phyloP scores from a whole-genome alignment of 2,797 vertebrate genomes.

The Leuciscus waleckii region DNA sequence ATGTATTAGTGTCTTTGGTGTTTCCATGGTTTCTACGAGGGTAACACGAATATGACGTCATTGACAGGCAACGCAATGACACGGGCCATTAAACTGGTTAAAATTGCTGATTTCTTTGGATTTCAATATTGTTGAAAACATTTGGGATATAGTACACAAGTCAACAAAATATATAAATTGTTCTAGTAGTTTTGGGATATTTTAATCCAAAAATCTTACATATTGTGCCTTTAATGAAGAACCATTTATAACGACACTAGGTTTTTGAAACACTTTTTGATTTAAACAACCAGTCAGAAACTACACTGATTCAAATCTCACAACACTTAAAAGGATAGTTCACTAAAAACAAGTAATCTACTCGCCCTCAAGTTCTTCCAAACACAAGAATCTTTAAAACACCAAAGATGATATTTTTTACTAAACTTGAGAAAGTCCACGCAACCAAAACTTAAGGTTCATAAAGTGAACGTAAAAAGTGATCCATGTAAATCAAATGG shows the following conservation, averaged over 20 bases:
- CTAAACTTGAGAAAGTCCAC: background rate
- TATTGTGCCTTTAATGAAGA: background rate
- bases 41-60: too few species aligned
- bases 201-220: too few species aligned
- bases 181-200: background rate
- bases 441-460: background rate
- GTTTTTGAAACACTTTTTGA: background rate
- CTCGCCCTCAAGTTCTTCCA: background rate
- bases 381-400: background rate
- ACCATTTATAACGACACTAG: background rate
- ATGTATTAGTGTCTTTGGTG: background rate
- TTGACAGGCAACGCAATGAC: too few species aligned
- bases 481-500: background rate
- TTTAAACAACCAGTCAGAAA: background rate
- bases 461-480: background rate
- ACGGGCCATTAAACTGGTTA: too few species aligned
- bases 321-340: background rate
- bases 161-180: too few species aligned
- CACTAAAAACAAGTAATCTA: background rate
- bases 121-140: too few species aligned
- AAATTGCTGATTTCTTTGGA: too few species aligned
- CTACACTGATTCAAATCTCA: background rate
- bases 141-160: too few species aligned
- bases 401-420: background rate
- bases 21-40: too few species aligned